Percentiles rank a stretch among this genome's conserved stretches.
Evolutionary conservation across 1,140 invertebrate species (phyloP).

Genomic region (Vanessa tameamea): DNA sequence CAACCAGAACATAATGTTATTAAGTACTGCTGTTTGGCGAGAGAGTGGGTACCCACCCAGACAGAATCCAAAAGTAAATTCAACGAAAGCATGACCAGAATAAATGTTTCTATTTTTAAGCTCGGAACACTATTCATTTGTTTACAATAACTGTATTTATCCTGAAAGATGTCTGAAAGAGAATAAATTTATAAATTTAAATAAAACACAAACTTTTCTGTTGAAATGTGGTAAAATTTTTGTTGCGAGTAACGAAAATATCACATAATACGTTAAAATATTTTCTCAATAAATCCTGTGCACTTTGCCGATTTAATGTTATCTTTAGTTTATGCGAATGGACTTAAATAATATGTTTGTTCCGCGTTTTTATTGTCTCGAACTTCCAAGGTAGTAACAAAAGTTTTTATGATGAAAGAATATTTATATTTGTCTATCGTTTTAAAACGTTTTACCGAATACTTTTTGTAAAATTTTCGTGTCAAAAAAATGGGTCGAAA

Average conservation of each 20-base stretch:
- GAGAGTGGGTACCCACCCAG: no score
- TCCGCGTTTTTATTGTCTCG: constrained; percentile 30
- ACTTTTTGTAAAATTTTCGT: no score
- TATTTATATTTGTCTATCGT: neutral
- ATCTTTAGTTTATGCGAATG: constrained; percentile 31
- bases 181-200: no score
- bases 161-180: neutral
- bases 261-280: constrained; percentile 21
- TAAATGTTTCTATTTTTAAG: no score
- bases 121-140: no score
- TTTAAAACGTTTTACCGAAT: no score
- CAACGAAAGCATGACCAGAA: no score
- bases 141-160: neutral
- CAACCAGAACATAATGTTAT: no score
- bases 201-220: neutral
- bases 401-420: neutral
- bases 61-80: no score
- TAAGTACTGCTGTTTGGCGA: no score
- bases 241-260: constrained; percentile 9
- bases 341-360: constrained; percentile 31
- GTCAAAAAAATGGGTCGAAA: no score
- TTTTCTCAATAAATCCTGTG: constrained; percentile 28
- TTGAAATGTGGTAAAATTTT: neutral
- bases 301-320: constrained; percentile 33
- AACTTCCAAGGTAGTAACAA: constrained; percentile 8